These are phyloP conservation scores for Crossocerus cetratus DNA, from an alignment of 2,888 invertebrate genomes.

Conservation along the genomic window DNA sequence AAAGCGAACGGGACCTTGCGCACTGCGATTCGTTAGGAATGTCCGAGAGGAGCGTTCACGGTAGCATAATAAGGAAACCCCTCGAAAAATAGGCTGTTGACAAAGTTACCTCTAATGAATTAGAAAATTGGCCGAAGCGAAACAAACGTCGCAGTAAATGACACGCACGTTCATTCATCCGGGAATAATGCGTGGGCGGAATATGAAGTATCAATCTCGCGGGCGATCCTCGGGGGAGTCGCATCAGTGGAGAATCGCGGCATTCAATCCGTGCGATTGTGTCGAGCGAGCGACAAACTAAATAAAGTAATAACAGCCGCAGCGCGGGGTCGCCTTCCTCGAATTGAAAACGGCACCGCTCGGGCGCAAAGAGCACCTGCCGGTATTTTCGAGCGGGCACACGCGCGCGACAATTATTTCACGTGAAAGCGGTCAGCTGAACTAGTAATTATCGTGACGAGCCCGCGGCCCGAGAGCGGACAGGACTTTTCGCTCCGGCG, in stretches of 20 bases:
- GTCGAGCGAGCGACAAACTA: no score
- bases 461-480: no score
- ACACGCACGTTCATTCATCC: conserved; percentile 42
- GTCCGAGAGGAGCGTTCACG: no score
- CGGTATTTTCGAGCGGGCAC: conserved; percentile 26
- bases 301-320: no score
- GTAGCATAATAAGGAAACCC: not conserved
- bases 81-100: not conserved
- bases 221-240: not conserved
- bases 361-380: not conserved
- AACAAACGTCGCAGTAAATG: conserved; percentile 46
- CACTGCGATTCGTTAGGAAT: no score
- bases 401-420: conserved; percentile 16
- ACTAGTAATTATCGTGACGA: conserved; percentile 6
- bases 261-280: no score
- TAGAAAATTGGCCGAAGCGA: conserved; percentile 40
- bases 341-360: no score
- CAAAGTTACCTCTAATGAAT: no score
- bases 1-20: no score
- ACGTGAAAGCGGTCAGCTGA: conserved; percentile 4
- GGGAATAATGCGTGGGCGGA: conserved; percentile 22
- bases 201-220: not conserved
- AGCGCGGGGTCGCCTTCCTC: no score
- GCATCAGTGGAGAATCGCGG: no score
- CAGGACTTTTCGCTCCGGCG: no score